Evolutionary conservation across 1,140 invertebrate genomes (phyloP), one percentile per base, ranked within the genome.

Genomic region (Eurosta solidaginis): DNA sequence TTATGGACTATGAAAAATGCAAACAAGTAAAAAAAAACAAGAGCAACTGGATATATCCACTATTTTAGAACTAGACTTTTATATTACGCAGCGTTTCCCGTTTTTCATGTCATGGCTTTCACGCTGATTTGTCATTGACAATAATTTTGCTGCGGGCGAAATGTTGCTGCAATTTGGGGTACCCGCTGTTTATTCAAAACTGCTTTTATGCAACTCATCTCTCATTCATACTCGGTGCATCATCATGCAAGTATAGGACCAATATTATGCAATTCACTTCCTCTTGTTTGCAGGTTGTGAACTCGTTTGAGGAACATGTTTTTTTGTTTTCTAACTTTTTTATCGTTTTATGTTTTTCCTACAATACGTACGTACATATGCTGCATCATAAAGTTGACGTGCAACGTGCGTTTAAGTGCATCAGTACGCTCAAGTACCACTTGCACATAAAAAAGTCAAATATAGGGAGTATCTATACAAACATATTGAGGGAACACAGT

Each of bases 371-470:
- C 50, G 17, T 25, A 54, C 50, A 4, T 27, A 25, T 54, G 50
- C 20, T 20, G 50, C 7, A 20, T 54, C 20, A 54, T 54, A 54
- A 54, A 54, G 50, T 29, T 29, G 50, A 54, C 50, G 27, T 27
- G 50, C 50, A 54, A 54, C 50, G 50, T 54, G 50, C 50, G 50
- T 54, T 54, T 54, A 54, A 54, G 50, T 54, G 50, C 50, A 54
- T 12, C 14, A 54, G 22, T 54, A 54, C 20, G 22, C 22, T 54
- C 50, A 29, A 54, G 50, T 54, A 25, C 20, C 50, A 29, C 50
- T 29, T 54, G 9, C 10, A 54, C 50, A 54, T 27, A 10, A 17
- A 10, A 10, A 9, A n/a, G 12, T 14, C 20, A 54, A 6, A 44
- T 44, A 6, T 6, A 1, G 4, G 17, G 1, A 4, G 45, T n/a